These are phyloP conservation scores for Montipora sp. DNA, from an alignment of 64 coral and sea anemone species.

Conservation along the genomic window DNA sequence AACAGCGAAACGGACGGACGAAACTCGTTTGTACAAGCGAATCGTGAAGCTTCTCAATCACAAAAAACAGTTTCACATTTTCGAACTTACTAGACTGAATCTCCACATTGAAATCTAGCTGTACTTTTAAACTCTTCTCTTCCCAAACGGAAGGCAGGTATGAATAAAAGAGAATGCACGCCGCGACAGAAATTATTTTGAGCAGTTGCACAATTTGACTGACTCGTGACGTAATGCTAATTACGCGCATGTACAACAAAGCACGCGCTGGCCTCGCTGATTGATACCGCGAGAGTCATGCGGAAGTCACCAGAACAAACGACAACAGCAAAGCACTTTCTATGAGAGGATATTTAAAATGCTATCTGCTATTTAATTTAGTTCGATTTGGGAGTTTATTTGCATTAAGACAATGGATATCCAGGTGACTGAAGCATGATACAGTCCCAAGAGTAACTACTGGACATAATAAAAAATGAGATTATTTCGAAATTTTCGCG, in stretches of 20 bases:
- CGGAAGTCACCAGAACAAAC: neutral
- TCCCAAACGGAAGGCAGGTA: slow-evolving; percentile 85
- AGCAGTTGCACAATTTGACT: slow-evolving; percentile 97
- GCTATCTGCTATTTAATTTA: no score
- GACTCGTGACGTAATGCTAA: slow-evolving; percentile 92
- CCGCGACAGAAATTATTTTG: slow-evolving; percentile 91
- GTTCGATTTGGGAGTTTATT: no score
- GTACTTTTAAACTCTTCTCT: slow-evolving; percentile 60
- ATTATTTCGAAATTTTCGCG: no score
- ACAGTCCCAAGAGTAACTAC: no score
- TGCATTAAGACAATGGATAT: no score
- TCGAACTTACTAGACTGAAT: slow-evolving; percentile 77
- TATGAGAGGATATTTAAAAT: no score
- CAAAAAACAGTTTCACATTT: neutral
- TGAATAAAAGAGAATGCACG: slow-evolving; percentile 66
- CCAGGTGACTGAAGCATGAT: no score
- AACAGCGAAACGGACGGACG: slow-evolving; percentile 25
- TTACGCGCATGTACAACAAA: slow-evolving; percentile 67
- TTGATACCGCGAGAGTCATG: slow-evolving; percentile 16
- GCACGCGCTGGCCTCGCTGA: neutral
- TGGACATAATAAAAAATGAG: no score
- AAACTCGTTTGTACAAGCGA: neutral
- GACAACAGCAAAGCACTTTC: no score
- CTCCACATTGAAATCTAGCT: slow-evolving; percentile 94
- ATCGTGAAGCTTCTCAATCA: neutral